A percentile compares a stretch with the other conserved stretches of the same genome.
phyloP scores from a whole-genome alignment of 2,797 vertebrate genomes.

The Lateolabrax maculatus region DNA sequence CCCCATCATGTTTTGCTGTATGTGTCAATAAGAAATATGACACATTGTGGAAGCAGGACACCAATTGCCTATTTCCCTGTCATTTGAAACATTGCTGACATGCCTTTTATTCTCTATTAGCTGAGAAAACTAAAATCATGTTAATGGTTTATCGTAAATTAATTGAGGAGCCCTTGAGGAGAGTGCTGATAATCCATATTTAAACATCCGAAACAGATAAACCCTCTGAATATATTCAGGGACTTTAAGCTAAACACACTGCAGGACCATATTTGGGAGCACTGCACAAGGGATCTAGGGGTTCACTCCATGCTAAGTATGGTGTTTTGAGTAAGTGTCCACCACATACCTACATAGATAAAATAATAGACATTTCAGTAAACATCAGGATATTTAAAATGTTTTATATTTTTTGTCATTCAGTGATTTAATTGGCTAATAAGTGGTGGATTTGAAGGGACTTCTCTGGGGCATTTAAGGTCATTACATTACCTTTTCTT shows the following conservation, averaged over 20 bases:
- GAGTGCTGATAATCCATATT: not conserved
- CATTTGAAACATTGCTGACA: not conserved
- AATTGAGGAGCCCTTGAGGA: conserved; percentile 1
- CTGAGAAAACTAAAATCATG: conserved; percentile 6
- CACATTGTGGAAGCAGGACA: not conserved
- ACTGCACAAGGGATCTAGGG: not conserved
- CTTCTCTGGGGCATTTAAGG: conserved; percentile 60
- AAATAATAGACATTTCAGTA: conserved; percentile 31
- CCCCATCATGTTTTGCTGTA: not conserved
- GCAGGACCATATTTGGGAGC: not conserved
- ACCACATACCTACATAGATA: not conserved
- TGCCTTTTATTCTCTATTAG: conserved; percentile 15
- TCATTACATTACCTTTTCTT: conserved; percentile 62
- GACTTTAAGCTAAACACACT: not conserved
- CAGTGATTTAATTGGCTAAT: conserved; percentile 61
- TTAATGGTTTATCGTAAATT: conserved; percentile 12
- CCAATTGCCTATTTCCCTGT: not conserved
- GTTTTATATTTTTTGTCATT: conserved; percentile 36
- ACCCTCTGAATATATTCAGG: not conserved
- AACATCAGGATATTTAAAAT: conserved; percentile 23
- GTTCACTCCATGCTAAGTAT: conserved; percentile 8
- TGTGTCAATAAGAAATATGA: not conserved
- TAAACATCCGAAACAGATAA: conserved; percentile 17
- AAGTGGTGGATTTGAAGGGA: conserved; percentile 48
- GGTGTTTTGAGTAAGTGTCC: conserved; percentile 7